These are phyloP conservation scores for Leuciscus idus DNA, from an alignment of 2,113 vertebrate species.

Conservation along the genomic window DNA sequence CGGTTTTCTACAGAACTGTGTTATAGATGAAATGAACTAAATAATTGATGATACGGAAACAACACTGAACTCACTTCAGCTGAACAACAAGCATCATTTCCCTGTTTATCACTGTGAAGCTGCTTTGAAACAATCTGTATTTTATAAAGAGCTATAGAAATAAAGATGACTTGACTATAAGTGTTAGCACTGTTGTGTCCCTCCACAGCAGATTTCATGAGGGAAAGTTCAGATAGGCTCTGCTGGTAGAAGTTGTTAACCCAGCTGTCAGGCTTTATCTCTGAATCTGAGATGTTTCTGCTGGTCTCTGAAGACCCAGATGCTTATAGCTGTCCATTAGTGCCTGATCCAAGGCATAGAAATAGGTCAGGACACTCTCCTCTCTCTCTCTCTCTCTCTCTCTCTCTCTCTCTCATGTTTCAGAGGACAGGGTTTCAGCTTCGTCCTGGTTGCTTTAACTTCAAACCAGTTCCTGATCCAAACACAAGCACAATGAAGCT, in stretches of 20 bases:
- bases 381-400: slow-evolving; percentile 10
- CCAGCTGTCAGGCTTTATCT: not conserved
- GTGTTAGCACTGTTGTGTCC: too few species aligned
- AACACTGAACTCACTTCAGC: too few species aligned
- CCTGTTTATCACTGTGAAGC: too few species aligned
- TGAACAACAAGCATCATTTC: too few species aligned
- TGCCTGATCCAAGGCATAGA: slow-evolving; percentile 64
- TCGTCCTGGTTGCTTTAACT: slow-evolving; percentile 55
- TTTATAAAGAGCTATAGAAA: too few species aligned
- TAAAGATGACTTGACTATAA: too few species aligned
- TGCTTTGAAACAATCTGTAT: too few species aligned
- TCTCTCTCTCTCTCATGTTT: not conserved
- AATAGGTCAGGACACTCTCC: slow-evolving; percentile 71
- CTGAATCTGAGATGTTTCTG: slow-evolving; percentile 37
- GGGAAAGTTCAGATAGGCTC: not conserved
- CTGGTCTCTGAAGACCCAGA: slow-evolving; percentile 60
- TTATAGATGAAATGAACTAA: too few species aligned
- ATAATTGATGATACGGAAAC: too few species aligned
- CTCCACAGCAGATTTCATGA: too few species aligned
- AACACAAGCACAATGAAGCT: not conserved
- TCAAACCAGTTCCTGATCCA: not conserved
- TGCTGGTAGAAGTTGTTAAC: not conserved
- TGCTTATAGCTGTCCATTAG: slow-evolving; percentile 74
- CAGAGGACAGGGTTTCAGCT: slow-evolving; percentile 46
- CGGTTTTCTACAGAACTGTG: too few species aligned